phyloP scores from a whole-genome alignment of 1,140 invertebrate species.

The Rhynchophorus ferrugineus region DNA sequence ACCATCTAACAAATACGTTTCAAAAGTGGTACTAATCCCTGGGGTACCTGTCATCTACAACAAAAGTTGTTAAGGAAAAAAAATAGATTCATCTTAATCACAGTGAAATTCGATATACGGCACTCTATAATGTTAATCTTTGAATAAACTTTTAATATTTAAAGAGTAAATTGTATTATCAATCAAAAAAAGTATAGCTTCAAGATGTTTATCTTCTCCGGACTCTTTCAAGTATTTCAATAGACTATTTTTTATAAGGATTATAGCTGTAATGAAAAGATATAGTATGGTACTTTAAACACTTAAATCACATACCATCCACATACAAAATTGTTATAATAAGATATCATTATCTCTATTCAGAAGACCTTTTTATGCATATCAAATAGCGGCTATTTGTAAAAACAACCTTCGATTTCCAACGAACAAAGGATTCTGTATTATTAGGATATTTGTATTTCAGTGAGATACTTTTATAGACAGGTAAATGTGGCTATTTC shows the following conservation, averaged over 20 bases:
- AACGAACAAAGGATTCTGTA: background rate
- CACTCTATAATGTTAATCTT: slow-evolving; percentile 18
- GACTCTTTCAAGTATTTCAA: slow-evolving; percentile 17
- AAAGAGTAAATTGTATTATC: slow-evolving; percentile 19
- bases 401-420: background rate
- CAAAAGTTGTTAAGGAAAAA: slow-evolving; percentile 8
- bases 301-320: slow-evolving; percentile 17
- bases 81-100: slow-evolving; percentile 12
- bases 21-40: slow-evolving; percentile 8
- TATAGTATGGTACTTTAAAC: slow-evolving; percentile 16
- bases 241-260: slow-evolving; percentile 19
- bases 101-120: slow-evolving; percentile 18
- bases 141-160: slow-evolving; percentile 20
- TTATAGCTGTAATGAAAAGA: slow-evolving; percentile 11
- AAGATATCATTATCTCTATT: slow-evolving; percentile 20
- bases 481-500: too few relatives aligned
- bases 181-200: slow-evolving; percentile 19
- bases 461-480: too few relatives aligned
- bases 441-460: too few relatives aligned
- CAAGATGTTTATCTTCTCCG: slow-evolving; percentile 16
- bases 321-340: slow-evolving; percentile 18
- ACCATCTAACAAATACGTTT: background rate
- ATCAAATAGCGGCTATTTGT: background rate
- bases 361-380: background rate
- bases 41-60: slow-evolving; percentile 7